These are phyloP conservation scores for Amphiura filiformis DNA, from an alignment of 35 echinoderm and acorn worm species.

Conservation along the genomic window DNA sequence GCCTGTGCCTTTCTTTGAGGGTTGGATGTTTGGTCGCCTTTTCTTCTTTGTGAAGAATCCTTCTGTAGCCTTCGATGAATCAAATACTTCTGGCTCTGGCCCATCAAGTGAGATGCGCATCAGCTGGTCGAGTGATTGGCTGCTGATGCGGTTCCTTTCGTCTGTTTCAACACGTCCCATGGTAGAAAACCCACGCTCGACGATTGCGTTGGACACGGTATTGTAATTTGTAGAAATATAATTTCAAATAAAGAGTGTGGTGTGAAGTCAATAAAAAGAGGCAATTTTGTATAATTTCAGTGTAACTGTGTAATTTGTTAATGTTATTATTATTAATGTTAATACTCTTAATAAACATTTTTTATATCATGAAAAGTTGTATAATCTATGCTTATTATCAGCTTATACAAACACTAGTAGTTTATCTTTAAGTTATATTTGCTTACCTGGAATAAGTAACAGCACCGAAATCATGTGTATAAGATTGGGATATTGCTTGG, in stretches of 20 bases:
- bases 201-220: slow-evolving; percentile 31
- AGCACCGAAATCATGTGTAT: slow-evolving; percentile 14
- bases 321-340: background rate
- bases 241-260: no score
- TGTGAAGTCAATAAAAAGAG: slow-evolving; percentile 5
- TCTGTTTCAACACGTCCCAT: background rate
- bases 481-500: slow-evolving; percentile 15
- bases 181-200: background rate
- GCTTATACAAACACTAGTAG: background rate
- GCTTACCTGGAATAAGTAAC: slow-evolving; percentile 35
- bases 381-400: background rate
- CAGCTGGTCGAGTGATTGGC: background rate
- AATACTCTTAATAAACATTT: no score
- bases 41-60: background rate
- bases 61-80: background rate
- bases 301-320: background rate
- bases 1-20: no score
- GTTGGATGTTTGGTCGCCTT: no score
- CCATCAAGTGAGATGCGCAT: no score
- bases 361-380: no score
- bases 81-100: background rate
- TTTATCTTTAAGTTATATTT: background rate
- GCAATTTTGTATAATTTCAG: background rate
- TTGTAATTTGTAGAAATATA: no score
- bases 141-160: background rate